Conservation (phyloP, 2,888 invertebrate genomes). For the Meghimatium bilineatum region DNA sequence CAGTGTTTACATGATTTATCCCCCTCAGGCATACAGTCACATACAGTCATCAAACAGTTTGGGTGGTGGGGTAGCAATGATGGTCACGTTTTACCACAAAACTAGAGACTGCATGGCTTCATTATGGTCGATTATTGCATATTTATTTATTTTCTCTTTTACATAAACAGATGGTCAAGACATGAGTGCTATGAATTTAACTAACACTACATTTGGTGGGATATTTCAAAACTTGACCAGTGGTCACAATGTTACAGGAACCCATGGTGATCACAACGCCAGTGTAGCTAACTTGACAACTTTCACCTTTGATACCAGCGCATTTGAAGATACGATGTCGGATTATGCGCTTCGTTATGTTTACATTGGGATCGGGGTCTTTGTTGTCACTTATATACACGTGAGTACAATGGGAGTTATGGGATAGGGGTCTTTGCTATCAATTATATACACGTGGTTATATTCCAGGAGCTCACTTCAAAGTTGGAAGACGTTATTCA, state of each 20-base stretch:
- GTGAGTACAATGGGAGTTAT: slow-evolving; percentile 47
- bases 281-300: neutral
- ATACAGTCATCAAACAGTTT: no score
- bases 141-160: neutral
- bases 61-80: no score
- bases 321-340: slow-evolving; percentile 62
- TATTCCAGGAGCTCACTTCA: no score
- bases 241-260: neutral
- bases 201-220: neutral
- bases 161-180: neutral
- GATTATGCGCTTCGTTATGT: slow-evolving; percentile 73
- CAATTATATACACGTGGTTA: no score
- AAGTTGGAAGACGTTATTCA: no score
- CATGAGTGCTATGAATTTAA: neutral
- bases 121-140: no score
- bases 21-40: no score
- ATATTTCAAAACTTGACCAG: neutral
- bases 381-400: slow-evolving; percentile 76
- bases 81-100: no score
- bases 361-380: slow-evolving; percentile 78
- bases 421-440: no score
- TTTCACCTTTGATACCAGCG: neutral
- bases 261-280: neutral
- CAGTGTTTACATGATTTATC: no score
- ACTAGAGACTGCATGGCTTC: no score